Evolutionary conservation across 1,140 invertebrate genomes (phyloP), one percentile per base, ranked within the genome.

Genomic region (Macrosteles quadrilineatus): DNA sequence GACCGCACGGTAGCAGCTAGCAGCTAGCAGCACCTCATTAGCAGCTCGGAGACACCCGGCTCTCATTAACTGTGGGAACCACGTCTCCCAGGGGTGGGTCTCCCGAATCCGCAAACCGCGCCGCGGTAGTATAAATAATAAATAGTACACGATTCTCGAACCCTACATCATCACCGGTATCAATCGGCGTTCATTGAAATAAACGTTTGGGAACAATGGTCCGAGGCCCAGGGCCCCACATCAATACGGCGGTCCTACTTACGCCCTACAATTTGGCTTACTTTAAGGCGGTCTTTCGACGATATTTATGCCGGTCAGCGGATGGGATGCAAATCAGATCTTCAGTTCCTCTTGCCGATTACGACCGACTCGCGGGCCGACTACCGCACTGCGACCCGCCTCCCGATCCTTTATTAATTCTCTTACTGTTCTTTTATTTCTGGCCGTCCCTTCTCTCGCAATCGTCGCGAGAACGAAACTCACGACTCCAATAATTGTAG

Each of bases 121-220:
- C 25, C 4, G 47, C 47, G 21, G 21, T 50, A 6, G 47, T 9
- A 50, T 50, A 50, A 50, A 50, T 50, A 50, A 50, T 50, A 6
- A 50, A n/a, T 19, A 50, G 47, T 50, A 50, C 47, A 50, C 47
- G 47, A 50, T 6, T 36, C 32, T 14, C 4, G 4, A 6, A 36
- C 55, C 9, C 14, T 59, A 59, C 12, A 59, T 59, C 27, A 59
- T 59, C 25, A 2, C 12, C 12, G 12, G 55, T 59, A 59, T 59
- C 55, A 30, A 59, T 59, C 23, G 23, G 27, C 27, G 55, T 59
- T 59, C 55, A 59, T 59, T 59, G 55, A 59, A 59, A 27, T 59
- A 59, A 59, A 59, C 25, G 55, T 59, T 59, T 59, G 25, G 25
- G 55, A 59, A 59, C 55, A 59, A 59, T 59, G 55, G n/a, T n/a